A percentile compares a stretch with the other conserved stretches of the same genome.
Conservation (phyloP, 2,888 invertebrate genomes). For the Mimumesa dahlbomi region DNA sequence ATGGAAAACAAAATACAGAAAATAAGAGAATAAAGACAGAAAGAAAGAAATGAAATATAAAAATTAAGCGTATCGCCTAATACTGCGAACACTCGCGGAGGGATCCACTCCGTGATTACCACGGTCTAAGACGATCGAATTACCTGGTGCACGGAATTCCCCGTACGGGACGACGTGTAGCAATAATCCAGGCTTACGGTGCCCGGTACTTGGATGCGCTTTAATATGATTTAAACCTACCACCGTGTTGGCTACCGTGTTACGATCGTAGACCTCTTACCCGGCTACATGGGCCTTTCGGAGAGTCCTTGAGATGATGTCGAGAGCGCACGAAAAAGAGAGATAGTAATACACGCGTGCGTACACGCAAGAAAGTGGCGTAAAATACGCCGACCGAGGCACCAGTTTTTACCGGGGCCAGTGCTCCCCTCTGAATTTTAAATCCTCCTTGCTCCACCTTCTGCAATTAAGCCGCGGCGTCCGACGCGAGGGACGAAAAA, state of each 20-base stretch:
- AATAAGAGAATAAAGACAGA: no score
- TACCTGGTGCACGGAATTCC: constrained; percentile 43
- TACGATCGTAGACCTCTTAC: constrained; percentile 60
- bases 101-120: constrained; percentile 21
- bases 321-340: constrained; percentile 25
- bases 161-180: constrained; percentile 41
- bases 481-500: neutral
- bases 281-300: constrained; percentile 33
- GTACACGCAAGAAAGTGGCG: constrained; percentile 62
- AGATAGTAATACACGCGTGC: constrained; percentile 51
- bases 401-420: constrained; percentile 43
- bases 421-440: constrained; percentile 59
- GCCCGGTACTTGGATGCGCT: constrained; percentile 63
- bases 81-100: neutral
- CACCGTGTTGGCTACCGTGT: constrained; percentile 70
- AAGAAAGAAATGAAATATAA: no score
- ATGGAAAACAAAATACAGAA: no score
- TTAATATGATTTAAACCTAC: constrained; percentile 74
- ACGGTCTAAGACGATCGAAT: constrained; percentile 47
- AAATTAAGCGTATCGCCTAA: neutral
- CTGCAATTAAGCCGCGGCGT: constrained; percentile 43
- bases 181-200: constrained; percentile 63
- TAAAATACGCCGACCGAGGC: constrained; percentile 61
- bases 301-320: constrained; percentile 57
- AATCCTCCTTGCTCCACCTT: constrained; percentile 41